Conservation (phyloP, 2,113 vertebrate genomes). For the Mellivora capensis region DNA sequence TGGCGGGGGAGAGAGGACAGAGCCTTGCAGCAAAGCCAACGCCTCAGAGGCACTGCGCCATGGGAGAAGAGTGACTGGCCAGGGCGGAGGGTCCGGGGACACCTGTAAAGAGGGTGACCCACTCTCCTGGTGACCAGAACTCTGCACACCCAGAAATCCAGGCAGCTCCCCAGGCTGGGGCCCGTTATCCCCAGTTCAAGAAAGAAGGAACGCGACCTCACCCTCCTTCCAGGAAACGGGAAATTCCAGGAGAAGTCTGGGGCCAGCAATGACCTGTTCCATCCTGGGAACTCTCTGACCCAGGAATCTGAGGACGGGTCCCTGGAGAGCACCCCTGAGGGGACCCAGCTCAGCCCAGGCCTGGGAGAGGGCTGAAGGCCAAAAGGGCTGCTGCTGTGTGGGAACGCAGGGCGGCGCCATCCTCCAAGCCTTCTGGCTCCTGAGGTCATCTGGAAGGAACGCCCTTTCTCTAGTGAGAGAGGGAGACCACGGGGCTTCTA, state of each 20-base stretch:
- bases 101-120: neutral
- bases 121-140: neutral
- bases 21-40: neutral
- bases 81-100: neutral
- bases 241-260: slow-evolving; percentile 50
- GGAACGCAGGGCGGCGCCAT: too few species aligned
- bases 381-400: neutral
- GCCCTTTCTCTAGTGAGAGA: neutral
- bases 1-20: neutral
- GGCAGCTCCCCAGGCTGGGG: neutral
- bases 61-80: neutral
- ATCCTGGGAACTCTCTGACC: slow-evolving; percentile 61
- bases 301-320: neutral
- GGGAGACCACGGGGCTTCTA: neutral
- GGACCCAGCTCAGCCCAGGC: neutral
- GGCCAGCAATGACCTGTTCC: neutral
- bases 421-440: neutral
- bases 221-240: neutral
- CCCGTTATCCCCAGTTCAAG: neutral
- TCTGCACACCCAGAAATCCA: neutral
- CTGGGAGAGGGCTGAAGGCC: neutral
- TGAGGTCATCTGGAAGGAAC: neutral
- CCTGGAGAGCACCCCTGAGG: neutral
- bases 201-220: neutral
- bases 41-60: neutral